phyloP scores from a whole-genome alignment of 1,140 invertebrate genomes.

The Yoshiicerus persimilis region DNA sequence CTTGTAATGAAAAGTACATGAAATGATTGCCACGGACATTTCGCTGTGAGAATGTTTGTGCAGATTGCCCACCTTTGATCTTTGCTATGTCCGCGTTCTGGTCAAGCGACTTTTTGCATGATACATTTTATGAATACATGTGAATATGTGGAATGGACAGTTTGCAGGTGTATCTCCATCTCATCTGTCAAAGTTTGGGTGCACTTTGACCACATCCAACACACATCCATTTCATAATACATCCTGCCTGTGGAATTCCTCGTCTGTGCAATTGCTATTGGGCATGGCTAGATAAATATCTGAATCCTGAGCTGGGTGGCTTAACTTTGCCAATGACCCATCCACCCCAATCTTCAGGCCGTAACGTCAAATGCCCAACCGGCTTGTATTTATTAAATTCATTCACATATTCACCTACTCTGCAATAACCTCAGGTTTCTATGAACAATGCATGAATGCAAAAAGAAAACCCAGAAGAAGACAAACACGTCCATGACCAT shows the following conservation, averaged over 20 bases:
- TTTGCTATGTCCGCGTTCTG: slow-evolving; percentile 4
- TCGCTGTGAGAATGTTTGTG: background rate
- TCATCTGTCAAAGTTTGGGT: background rate
- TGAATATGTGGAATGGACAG: background rate
- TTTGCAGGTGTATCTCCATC: background rate
- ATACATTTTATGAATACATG: background rate
- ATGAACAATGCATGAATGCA: background rate
- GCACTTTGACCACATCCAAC: slow-evolving; percentile 18
- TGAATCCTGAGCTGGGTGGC: background rate
- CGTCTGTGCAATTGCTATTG: background rate
- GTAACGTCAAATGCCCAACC: background rate
- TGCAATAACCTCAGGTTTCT: background rate
- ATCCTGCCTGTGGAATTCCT: background rate
- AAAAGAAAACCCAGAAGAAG: background rate
- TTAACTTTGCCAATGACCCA: slow-evolving; percentile 14
- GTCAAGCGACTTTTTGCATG: slow-evolving; percentile 35
- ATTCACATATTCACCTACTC: background rate
- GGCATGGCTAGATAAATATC: background rate
- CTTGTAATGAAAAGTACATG: background rate
- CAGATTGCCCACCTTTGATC: background rate
- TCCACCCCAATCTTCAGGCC: background rate
- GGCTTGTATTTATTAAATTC: background rate
- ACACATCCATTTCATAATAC: background rate
- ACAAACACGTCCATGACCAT: background rate
- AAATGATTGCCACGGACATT: background rate